Conservation (phyloP, 2,888 invertebrate genomes). For the Melinaea menophilus region DNA sequence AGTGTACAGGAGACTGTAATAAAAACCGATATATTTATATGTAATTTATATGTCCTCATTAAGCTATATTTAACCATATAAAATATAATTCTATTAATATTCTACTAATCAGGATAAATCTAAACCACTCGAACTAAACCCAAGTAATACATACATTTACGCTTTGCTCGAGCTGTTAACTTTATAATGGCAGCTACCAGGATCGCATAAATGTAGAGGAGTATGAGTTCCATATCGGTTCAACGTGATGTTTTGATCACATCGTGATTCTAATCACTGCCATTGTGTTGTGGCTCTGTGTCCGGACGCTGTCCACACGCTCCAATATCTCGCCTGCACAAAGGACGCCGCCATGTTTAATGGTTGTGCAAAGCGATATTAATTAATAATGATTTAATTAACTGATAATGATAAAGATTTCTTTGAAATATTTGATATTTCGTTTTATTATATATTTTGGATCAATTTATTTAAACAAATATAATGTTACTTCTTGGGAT, state of each 20-base stretch:
- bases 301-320: constrained; percentile 64
- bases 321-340: constrained; percentile 52
- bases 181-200: constrained; percentile 13
- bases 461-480: no score
- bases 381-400: constrained; percentile 22
- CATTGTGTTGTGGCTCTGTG: constrained; percentile 46
- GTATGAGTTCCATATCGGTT: constrained; percentile 20
- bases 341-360: constrained; percentile 31
- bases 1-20: no score
- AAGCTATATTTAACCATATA: no score
- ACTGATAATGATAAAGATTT: neutral
- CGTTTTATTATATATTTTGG: no score
- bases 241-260: constrained; percentile 48
- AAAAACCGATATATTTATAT: no score
- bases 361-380: constrained; percentile 37
- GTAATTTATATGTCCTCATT: no score
- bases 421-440: neutral
- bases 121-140: no score
- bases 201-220: constrained; percentile 35
- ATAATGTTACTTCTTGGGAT: no score
- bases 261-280: constrained; percentile 60
- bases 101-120: no score
- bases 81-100: no score
- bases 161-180: no score
- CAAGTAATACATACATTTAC: no score